Conservation (phyloP, 2,888 invertebrate species). For the Allacma fusca region DNA sequence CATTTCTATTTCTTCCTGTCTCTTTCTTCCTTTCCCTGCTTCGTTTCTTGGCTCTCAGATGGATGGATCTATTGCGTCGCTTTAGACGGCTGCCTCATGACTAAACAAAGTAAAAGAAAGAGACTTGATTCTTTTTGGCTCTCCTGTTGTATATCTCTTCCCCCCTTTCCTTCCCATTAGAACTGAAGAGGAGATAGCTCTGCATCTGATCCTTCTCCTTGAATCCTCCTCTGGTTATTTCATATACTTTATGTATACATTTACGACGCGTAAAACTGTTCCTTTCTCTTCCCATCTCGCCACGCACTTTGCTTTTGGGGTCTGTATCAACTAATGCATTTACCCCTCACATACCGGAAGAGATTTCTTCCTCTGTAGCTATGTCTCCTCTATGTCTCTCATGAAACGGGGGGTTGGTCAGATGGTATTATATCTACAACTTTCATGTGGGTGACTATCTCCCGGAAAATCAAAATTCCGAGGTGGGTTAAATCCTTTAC, state of each 20-base stretch:
- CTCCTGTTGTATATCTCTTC: neutral
- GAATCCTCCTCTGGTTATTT: neutral
- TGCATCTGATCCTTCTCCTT: neutral
- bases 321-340: neutral
- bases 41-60: conserved; percentile 5
- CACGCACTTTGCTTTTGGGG: neutral
- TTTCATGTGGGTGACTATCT: neutral
- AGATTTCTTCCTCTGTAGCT: conserved; percentile 6
- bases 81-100: conserved; percentile 22
- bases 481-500: neutral
- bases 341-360: conserved; percentile 21
- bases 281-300: neutral
- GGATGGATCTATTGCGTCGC: conserved; percentile 19
- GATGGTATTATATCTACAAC: conserved; percentile 5
- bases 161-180: neutral
- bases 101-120: conserved; percentile 29
- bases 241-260: neutral
- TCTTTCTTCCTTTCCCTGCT: conserved; percentile 9
- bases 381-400: neutral
- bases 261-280: neutral
- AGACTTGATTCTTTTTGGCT: neutral
- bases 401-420: neutral
- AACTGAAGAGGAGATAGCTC: neutral
- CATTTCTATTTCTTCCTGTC: conserved; percentile 17
- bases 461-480: conserved; percentile 5